Evolutionary conservation across 2,888 invertebrate genomes (phyloP).

Genomic region (Cheilosia variabilis): DNA sequence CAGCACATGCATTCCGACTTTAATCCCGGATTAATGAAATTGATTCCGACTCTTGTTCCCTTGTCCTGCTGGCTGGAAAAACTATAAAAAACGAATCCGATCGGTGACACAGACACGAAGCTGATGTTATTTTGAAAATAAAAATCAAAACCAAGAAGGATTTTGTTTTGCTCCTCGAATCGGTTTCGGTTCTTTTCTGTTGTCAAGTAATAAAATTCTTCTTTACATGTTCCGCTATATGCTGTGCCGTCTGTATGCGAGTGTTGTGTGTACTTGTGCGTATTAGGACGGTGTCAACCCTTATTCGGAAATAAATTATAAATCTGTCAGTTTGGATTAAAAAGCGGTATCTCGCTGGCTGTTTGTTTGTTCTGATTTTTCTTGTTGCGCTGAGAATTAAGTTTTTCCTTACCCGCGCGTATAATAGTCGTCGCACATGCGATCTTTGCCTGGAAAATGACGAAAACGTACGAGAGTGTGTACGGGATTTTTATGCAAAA

Average conservation of each 20-base stretch:
- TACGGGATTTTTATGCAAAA: constrained; percentile 58
- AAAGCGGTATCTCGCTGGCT: constrained; percentile 52
- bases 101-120: constrained; percentile 64
- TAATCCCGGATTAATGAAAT: constrained; percentile 76
- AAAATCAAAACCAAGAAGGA: constrained; percentile 41
- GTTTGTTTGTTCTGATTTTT: constrained; percentile 75
- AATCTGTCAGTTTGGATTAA: constrained; percentile 77
- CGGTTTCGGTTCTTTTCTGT: constrained; percentile 30
- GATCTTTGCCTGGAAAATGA: constrained; percentile 25
- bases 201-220: constrained; percentile 49
- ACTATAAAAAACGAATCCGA: constrained; percentile 64
- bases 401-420: constrained; percentile 45
- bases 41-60: constrained; percentile 58
- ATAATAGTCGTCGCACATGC: neutral
- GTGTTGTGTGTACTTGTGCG: constrained; percentile 4
- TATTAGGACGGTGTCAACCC: constrained; percentile 68
- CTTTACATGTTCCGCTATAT: constrained; percentile 22
- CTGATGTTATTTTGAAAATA: constrained; percentile 50
- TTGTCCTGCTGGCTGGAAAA: constrained; percentile 26
- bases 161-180: constrained; percentile 37
- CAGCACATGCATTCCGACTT: constrained; percentile 51
- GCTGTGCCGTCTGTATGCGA: neutral
- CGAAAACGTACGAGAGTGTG: constrained; percentile 6
- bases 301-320: constrained; percentile 76
- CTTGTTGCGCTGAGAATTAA: constrained; percentile 36